Percentiles rank a stretch among this genome's conserved stretches.
Conservation (phyloP, 2,797 vertebrate genomes). For the Hephaestus fuliginosus region DNA sequence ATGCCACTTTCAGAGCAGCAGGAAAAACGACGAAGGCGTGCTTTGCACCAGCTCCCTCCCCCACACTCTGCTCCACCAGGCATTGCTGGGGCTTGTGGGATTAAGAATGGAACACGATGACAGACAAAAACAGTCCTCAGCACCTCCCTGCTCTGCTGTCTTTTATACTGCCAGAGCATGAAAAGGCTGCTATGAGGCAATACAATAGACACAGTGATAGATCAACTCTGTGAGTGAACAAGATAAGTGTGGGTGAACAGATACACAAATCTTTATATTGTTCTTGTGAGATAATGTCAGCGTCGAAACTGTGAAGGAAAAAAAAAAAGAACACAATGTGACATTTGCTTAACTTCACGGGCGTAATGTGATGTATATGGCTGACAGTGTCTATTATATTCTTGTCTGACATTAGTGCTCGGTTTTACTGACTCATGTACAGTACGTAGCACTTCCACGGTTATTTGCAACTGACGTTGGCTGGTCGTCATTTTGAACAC, state of each 20-base stretch:
- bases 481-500: constrained; percentile 18
- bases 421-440: constrained; percentile 20
- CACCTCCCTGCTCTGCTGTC: constrained; percentile 80
- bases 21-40: constrained; percentile 77
- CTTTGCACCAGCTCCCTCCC: constrained; percentile 80
- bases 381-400: constrained; percentile 41
- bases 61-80: constrained; percentile 77
- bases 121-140: constrained; percentile 86
- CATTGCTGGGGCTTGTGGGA: constrained; percentile 83
- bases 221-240: constrained; percentile 78
- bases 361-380: constrained; percentile 28
- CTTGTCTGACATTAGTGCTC: constrained; percentile 4
- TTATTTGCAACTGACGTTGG: constrained; percentile 22
- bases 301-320: constrained; percentile 46
- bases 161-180: constrained; percentile 79
- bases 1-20: constrained; percentile 81
- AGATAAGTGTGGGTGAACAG: constrained; percentile 80
- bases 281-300: constrained; percentile 68
- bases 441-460: constrained; percentile 8
- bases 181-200: constrained; percentile 80
- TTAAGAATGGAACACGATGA: constrained; percentile 86
- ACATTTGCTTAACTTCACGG: constrained; percentile 57
- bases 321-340: constrained; percentile 50
- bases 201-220: constrained; percentile 80
- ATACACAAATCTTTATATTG: constrained; percentile 74